phyloP scores from a whole-genome alignment of 2,113 vertebrate genomes.

The Salminus brasiliensis region DNA sequence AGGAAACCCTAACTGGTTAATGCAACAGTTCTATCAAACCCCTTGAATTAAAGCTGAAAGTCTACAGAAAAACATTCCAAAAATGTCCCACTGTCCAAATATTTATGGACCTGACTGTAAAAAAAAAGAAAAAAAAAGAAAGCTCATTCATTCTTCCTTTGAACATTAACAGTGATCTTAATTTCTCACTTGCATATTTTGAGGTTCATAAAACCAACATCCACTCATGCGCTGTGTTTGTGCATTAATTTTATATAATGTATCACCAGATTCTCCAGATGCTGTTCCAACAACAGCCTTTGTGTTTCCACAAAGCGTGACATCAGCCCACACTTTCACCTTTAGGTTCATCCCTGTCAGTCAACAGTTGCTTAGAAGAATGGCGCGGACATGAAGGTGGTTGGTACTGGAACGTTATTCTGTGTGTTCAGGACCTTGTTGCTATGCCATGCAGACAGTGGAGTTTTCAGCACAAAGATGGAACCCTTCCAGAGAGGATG shows the following conservation, averaged over 20 bases:
- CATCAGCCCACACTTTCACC: conserved; percentile 64
- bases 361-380: conserved; percentile 74
- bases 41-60: too few species aligned
- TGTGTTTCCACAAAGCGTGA: conserved; percentile 62
- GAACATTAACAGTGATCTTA: conserved; percentile 32
- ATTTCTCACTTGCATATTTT: conserved; percentile 50
- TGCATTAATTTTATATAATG: conserved; percentile 5
- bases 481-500: conserved; percentile 33
- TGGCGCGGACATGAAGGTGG: conserved; percentile 67
- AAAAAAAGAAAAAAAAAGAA: too few species aligned
- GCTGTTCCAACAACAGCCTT: conserved; percentile 68
- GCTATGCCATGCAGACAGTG: conserved; percentile 87
- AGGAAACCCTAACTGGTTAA: too few species aligned
- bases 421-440: conserved; percentile 75
- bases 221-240: conserved; percentile 26
- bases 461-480: conserved; percentile 45
- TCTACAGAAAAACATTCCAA: too few species aligned
- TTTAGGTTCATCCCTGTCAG: conserved; percentile 78
- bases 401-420: conserved; percentile 53
- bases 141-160: too few species aligned
- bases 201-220: conserved; percentile 20
- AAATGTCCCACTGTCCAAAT: too few species aligned
- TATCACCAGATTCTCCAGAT: conserved; percentile 14
- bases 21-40: too few species aligned
- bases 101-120: too few species aligned